Base-by-base conservation (phyloP, 2,888 invertebrate genomes). In the Ectobius pallidus region DNA sequence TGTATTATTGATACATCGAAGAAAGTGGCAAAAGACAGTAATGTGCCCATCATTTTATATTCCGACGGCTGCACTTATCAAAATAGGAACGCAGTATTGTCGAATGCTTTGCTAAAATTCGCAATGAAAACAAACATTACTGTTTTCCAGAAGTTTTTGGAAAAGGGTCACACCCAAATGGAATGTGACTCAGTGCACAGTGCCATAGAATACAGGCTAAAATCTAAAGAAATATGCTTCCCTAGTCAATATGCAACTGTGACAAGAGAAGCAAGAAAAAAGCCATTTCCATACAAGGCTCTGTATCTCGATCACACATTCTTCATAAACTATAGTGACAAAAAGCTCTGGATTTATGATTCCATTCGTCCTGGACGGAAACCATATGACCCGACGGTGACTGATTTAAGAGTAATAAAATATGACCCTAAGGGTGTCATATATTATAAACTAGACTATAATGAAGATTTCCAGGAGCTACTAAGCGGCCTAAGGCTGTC, bases 141-240 rank as follows among this genome's bases (percentile, higher is more conserved):
- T 14, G 39, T 39, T 39, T 39, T 39, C 6, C 39, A 39, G 39
- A 39, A 39, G n/a, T 39, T 39, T 39, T 39, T 39, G 39, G 39
- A 39, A 39, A 39, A 39, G 39, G 39, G 39, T 14, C 39, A 39
- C 39, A 39, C 39, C 39, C 39, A 39, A 39, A 39, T 14, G 39
- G 80, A 81, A 72, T 78, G 77, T 22, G 82, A 82, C 73, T 80
- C 80, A 0, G 80, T 81, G 1, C 82, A 83, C 74, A 77, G 78
- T 20, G 73, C 75, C n/a, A n/a, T n/a, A 0, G 83, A 83, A 76
- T 76, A 78, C 68, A 80, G 79, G 46, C 39, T 80, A 16, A 80
- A 79, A 76, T 77, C 80, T 58, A 79, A 76, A 32, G 77, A 78
- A 70, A 78, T 79, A 18, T 61, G 34, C 55, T 32, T 69, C 11